phyloP scores from a whole-genome alignment of 2,113 vertebrate species.

The Cochlearius cochlearius region DNA sequence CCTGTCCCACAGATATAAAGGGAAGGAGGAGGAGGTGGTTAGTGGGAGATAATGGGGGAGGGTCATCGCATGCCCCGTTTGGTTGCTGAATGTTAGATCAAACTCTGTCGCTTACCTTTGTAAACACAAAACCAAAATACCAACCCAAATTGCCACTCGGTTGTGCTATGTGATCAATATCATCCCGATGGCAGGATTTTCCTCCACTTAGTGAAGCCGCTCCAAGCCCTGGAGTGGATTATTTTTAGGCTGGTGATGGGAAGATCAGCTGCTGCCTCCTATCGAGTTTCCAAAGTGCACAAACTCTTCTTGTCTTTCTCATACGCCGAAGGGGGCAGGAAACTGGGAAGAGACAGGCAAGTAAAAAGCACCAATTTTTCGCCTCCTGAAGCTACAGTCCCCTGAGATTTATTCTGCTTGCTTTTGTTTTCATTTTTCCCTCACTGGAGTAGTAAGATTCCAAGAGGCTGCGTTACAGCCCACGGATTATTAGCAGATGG shows the following conservation, averaged over 20 bases:
- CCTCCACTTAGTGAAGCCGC: slow-evolving; percentile 28
- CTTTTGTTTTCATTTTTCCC: slow-evolving; percentile 41
- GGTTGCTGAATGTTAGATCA: slow-evolving; percentile 24
- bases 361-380: slow-evolving; percentile 15
- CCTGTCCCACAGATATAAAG: slow-evolving; percentile 44
- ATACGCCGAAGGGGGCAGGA: slow-evolving; percentile 63
- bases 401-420: slow-evolving; percentile 1
- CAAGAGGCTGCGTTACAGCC: not conserved
- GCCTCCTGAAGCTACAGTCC: slow-evolving; percentile 39
- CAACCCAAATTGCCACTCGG: slow-evolving; percentile 25
- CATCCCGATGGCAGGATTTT: slow-evolving; percentile 60
- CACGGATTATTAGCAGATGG: not conserved
- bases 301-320: slow-evolving; percentile 57
- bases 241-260: slow-evolving; percentile 89
- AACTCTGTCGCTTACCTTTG: slow-evolving; percentile 45
- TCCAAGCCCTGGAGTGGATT: slow-evolving; percentile 72
- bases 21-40: slow-evolving; percentile 49
- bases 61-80: slow-evolving; percentile 1
- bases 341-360: slow-evolving; percentile 57
- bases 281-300: slow-evolving; percentile 81
- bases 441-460: not conserved
- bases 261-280: slow-evolving; percentile 88
- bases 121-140: slow-evolving; percentile 47
- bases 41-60: slow-evolving; percentile 36
- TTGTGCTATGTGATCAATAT: slow-evolving; percentile 51